A percentile compares a stretch with the other conserved stretches of the same genome.
Conservation (phyloP, 2,888 invertebrate species). For the Caenorhabditis panamensis region DNA sequence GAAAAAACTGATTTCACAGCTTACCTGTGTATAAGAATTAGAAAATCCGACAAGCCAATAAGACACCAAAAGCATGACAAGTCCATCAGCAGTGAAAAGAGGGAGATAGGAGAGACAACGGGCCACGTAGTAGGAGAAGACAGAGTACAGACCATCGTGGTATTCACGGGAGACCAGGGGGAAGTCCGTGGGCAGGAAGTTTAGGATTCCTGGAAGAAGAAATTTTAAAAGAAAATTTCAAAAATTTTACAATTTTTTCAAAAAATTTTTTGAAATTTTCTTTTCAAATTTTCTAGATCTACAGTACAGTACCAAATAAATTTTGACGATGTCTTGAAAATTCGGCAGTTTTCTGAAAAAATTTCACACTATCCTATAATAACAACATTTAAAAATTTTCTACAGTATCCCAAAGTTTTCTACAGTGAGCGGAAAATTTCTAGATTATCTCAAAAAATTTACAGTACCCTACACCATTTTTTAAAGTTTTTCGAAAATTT, state of each 20-base stretch:
- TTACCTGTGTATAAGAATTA: not conserved
- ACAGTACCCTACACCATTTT: too few relatives aligned
- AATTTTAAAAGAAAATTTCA: not conserved
- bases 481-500: too few relatives aligned
- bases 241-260: slow-evolving; percentile 80
- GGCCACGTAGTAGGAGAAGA: slow-evolving; percentile 77
- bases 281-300: too few relatives aligned
- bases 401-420: too few relatives aligned
- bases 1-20: too few relatives aligned
- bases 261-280: slow-evolving; percentile 84
- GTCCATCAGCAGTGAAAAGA: slow-evolving; percentile 85
- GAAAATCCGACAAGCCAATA: slow-evolving; percentile 90
- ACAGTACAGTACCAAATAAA: too few relatives aligned
- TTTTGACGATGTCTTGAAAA: too few relatives aligned
- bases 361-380: too few relatives aligned
- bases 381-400: too few relatives aligned
- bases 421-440: too few relatives aligned
- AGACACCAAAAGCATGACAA: slow-evolving; percentile 89
- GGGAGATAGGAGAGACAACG: slow-evolving; percentile 77
- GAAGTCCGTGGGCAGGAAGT: slow-evolving; percentile 90
- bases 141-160: slow-evolving; percentile 92
- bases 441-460: too few relatives aligned
- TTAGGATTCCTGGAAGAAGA: not conserved
- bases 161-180: slow-evolving; percentile 93
- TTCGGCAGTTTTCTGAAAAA: too few relatives aligned